phyloP scores from a whole-genome alignment of 2,888 invertebrate genomes.

The Thymelicus sylvestris region DNA sequence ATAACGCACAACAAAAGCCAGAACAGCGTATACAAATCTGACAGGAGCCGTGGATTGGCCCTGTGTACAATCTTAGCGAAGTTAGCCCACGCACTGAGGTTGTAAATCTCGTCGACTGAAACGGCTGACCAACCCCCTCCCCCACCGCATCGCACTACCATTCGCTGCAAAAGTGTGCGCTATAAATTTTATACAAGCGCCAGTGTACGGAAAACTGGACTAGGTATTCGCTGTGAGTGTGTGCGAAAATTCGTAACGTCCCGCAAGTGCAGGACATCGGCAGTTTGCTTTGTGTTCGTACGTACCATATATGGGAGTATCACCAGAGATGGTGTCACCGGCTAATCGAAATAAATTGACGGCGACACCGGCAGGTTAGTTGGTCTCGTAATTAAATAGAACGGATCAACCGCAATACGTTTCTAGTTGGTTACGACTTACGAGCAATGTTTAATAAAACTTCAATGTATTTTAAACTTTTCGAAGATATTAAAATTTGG shows the following conservation, averaged over 20 bases:
- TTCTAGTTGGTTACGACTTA: neutral
- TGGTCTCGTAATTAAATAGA: conserved; percentile 62
- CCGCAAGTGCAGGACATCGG: conserved; percentile 75
- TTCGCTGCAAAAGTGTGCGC: conserved; percentile 81
- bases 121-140: conserved; percentile 80
- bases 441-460: neutral
- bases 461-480: neutral
- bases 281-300: conserved; percentile 75
- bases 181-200: conserved; percentile 82
- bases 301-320: conserved; percentile 52
- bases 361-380: conserved; percentile 63
- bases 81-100: conserved; percentile 76
- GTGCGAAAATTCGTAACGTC: conserved; percentile 78
- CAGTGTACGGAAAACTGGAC: conserved; percentile 78
- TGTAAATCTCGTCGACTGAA: conserved; percentile 83
- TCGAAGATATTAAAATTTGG: no score
- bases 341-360: conserved; percentile 77
- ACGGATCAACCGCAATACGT: conserved; percentile 11
- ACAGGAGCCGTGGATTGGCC: conserved; percentile 41
- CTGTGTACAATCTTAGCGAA: conserved; percentile 64
- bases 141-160: conserved; percentile 49
- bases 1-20: conserved; percentile 46
- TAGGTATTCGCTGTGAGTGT: conserved; percentile 58
- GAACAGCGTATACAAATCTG: conserved; percentile 47
- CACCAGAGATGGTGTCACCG: conserved; percentile 48